These are phyloP conservation scores for Ceyx cyanopectus DNA, from an alignment of 2,113 vertebrate species.

Conservation along the genomic window DNA sequence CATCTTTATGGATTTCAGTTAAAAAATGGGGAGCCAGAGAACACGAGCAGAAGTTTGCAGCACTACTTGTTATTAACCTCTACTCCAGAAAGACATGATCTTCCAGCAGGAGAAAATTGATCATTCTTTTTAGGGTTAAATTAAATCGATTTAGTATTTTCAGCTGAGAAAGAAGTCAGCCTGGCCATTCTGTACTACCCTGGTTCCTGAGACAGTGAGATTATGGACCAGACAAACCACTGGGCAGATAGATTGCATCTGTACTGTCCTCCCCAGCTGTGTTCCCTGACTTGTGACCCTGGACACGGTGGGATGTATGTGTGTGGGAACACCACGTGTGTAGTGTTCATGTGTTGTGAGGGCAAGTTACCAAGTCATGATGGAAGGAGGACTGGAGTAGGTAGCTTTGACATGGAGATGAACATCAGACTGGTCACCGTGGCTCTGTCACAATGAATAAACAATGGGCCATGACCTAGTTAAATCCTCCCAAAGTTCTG, in stretches of 20 bases:
- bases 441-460: neutral
- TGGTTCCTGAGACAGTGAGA: neutral
- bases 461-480: neutral
- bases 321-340: neutral
- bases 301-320: too few relatives aligned
- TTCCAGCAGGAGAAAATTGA: neutral
- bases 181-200: neutral
- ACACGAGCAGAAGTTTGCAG: neutral
- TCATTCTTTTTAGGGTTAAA: constrained; percentile 40
- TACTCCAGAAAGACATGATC: neutral
- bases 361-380: neutral
- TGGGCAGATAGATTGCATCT: neutral
- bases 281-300: neutral
- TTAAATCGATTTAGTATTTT: constrained; percentile 20
- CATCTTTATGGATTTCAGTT: constrained; percentile 48
- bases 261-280: neutral
- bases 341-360: neutral
- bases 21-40: neutral
- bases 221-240: neutral
- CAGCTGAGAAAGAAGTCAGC: neutral
- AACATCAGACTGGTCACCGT: neutral
- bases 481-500: neutral
- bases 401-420: neutral
- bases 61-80: neutral
- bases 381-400: neutral